Evolutionary conservation across 2,113 vertebrate genomes (phyloP), one percentile per base, ranked within the genome.

Genomic region (Tetrax tetrax): DNA sequence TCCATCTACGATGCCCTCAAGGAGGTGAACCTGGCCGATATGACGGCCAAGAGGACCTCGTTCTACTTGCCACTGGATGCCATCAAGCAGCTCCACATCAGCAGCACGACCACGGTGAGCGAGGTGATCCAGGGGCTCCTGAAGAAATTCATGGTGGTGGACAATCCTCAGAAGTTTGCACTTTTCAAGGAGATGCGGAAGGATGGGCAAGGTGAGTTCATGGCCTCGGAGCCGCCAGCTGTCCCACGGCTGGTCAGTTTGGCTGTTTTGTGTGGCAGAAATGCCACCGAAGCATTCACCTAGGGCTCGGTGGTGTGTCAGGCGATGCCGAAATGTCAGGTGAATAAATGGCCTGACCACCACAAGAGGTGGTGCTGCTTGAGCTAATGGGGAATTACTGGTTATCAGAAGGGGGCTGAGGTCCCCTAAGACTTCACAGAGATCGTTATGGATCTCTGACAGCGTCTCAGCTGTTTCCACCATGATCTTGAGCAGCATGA

Each of bases 121-220:
- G 99, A 99, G 97, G 99, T 99, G 97, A 99, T 99, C 97, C 98
- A 99, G 96, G 99, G 98, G 68, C 97, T 99, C 79, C 99, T 99
- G 87, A 99, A 98, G 97, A 99, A 99, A 96, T 99, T 98, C 98
- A 99, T 98, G 98, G 99, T 99, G 72, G 96, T 99, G 92, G 99
- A 99, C 85, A 99, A 99, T 63, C 99, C 99, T 2, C 98, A 98
- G 97, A 99, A 99, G 98, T 99, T 99, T 88, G 99, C 99, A 11
- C 97, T 99, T 63, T 99, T 99, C 97, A 98, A 98, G 95, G 98
- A 98, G 97, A 98, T 98, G 54, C 97, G 98, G 97, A 98, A 98
- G 9, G 98, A 99, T 1, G 98, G 99, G 53, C 99, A 99, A 97
- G 99, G 99, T 99, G 96, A 97, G 98, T 48, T 25, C 2, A 0